Conservation (phyloP, 2,888 invertebrate species). For the Ischnus inquisitorius region DNA sequence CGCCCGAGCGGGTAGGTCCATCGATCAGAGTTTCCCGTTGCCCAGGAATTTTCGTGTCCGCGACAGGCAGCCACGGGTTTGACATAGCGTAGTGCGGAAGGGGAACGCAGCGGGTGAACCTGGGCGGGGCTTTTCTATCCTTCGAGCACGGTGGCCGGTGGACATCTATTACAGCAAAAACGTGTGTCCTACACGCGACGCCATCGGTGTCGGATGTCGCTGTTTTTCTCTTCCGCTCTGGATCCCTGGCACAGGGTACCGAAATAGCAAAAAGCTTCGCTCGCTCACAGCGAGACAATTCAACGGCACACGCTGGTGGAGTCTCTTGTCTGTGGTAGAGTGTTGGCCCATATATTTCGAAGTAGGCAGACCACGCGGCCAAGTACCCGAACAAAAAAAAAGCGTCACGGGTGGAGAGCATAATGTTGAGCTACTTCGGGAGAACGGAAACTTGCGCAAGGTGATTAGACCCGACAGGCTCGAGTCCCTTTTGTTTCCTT, state of each 20-base stretch:
- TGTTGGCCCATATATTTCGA: slow-evolving; percentile 26
- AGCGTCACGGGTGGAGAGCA: slow-evolving; percentile 8
- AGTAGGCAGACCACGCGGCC: slow-evolving; percentile 17
- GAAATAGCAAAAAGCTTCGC: slow-evolving; percentile 32
- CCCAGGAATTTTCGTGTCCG: slow-evolving; percentile 35
- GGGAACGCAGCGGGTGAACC: slow-evolving; percentile 8
- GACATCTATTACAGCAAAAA: slow-evolving; percentile 54
- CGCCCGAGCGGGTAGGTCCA: slow-evolving; percentile 27
- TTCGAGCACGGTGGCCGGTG: slow-evolving; percentile 25
- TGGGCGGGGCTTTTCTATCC: slow-evolving; percentile 1
- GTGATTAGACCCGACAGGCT: slow-evolving; percentile 67
- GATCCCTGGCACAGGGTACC: slow-evolving; percentile 42
- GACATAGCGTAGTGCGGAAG: slow-evolving; percentile 2
- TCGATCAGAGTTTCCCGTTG: slow-evolving; percentile 40
- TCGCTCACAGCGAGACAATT: slow-evolving; percentile 10
- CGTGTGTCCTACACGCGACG: slow-evolving; percentile 41
- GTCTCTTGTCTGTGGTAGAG: slow-evolving; percentile 8
- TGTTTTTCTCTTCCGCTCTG: slow-evolving; percentile 6
- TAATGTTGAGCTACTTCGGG: slow-evolving; percentile 3
- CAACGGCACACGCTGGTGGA: slow-evolving; percentile 9
- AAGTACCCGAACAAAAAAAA: slow-evolving; percentile 19
- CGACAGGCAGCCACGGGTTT: slow-evolving; percentile 20
- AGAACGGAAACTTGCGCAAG: slow-evolving; percentile 60
- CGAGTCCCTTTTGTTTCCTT: slow-evolving; percentile 33
- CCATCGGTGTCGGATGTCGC: slow-evolving; percentile 49